Percentiles rank a stretch among this genome's conserved stretches.
phyloP scores from a whole-genome alignment of 2,113 vertebrate species.

The Chaenocephalus aceratus region DNA sequence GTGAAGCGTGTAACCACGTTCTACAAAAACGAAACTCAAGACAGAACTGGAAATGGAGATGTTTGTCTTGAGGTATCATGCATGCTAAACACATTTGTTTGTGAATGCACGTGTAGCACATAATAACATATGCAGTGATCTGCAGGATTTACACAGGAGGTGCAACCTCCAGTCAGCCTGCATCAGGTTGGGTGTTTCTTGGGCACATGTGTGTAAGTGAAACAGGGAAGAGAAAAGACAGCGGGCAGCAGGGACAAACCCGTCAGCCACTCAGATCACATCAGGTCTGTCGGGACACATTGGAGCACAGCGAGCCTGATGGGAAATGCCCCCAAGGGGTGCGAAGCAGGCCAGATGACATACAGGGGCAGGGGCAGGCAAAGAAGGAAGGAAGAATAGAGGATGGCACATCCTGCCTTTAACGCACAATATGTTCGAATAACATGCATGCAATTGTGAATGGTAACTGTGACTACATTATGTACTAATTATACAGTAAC shows the following conservation, averaged over 20 bases:
- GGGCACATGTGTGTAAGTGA: constrained; percentile 61
- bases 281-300: constrained; percentile 87
- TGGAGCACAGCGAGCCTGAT: constrained; percentile 83
- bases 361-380: constrained; percentile 69
- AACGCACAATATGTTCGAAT: constrained; percentile 70
- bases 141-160: constrained; percentile 52
- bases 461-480: constrained; percentile 48
- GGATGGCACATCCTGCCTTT: constrained; percentile 66
- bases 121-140: constrained; percentile 37
- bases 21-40: constrained; percentile 41
- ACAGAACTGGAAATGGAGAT: constrained; percentile 46
- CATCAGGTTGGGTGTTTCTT: constrained; percentile 72
- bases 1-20: constrained; percentile 39
- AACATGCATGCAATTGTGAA: constrained; percentile 67
- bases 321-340: constrained; percentile 79
- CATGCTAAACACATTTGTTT: constrained; percentile 10
- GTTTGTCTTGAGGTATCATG: neutral
- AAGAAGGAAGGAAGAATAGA: constrained; percentile 69
- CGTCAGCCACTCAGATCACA: constrained; percentile 85
- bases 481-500: constrained; percentile 57
- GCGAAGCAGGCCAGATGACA: constrained; percentile 83
- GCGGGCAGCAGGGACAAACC: constrained; percentile 84
- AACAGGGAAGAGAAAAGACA: constrained; percentile 79
- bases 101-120: constrained; percentile 27
- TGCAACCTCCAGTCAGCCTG: constrained; percentile 63